A percentile compares a stretch with the other conserved stretches of the same genome.
Conservation (phyloP, 2,113 vertebrate species). For the Semnornis frantzii region DNA sequence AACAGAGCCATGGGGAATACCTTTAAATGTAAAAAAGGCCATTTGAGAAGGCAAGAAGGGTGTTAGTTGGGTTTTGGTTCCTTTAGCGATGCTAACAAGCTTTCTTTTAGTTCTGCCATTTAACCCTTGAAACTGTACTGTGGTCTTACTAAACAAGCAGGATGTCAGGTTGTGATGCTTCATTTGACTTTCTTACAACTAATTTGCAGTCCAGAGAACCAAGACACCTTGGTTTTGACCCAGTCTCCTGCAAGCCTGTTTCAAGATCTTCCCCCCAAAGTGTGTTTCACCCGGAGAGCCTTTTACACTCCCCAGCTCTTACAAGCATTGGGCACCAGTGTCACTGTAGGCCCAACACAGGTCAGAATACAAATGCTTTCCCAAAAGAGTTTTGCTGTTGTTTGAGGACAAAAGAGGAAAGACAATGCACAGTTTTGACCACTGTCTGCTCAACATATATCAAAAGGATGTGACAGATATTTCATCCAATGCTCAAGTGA, state of each 20-base stretch:
- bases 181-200: not conserved
- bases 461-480: not conserved
- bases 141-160: not conserved
- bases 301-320: not conserved
- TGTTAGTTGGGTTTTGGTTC: not conserved
- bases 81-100: slow-evolving; percentile 11
- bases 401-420: not conserved
- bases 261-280: not conserved
- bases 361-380: not conserved
- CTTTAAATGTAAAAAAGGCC: slow-evolving; percentile 24
- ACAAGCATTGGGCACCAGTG: not conserved
- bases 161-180: not conserved
- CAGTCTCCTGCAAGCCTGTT: not conserved
- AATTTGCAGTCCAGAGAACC: not conserved
- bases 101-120: slow-evolving; percentile 3
- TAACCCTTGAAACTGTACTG: not conserved
- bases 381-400: not conserved
- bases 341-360: not conserved
- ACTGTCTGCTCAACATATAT: not conserved
- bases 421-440: not conserved
- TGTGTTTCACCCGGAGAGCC: not conserved
- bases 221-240: not conserved
- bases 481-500: not conserved
- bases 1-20: slow-evolving; percentile 14
- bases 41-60: slow-evolving; percentile 23